Conservation (phyloP, 1,140 invertebrate genomes). For the Tetramorium alpestre region DNA sequence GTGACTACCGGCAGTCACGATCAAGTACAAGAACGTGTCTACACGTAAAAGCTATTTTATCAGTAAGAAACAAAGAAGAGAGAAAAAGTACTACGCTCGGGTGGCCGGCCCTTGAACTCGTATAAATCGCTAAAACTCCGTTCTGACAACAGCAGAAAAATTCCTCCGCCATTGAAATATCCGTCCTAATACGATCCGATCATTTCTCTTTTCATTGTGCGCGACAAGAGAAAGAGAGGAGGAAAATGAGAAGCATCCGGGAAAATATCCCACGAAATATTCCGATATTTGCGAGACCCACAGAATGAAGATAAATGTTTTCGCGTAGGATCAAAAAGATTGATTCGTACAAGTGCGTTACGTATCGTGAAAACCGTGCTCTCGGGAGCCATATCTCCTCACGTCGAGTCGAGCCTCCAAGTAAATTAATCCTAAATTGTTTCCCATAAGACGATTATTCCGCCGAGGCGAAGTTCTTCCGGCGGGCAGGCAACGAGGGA, state of each 20-base stretch:
- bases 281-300: not conserved
- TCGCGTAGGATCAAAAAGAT: not conserved
- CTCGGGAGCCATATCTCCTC: not conserved
- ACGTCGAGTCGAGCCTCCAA: not conserved
- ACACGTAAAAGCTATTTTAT: conserved; percentile 50
- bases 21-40: conserved; percentile 45
- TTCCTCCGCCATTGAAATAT: not conserved
- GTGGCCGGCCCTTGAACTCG: conserved; percentile 9
- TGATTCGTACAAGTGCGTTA: not conserved
- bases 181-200: conserved; percentile 33
- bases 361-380: not conserved
- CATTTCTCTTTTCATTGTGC: not conserved
- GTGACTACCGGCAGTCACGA: not conserved
- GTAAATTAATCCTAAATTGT: conserved; percentile 37
- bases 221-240: not conserved
- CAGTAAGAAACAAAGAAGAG: conserved; percentile 19
- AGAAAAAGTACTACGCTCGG: conserved; percentile 19
- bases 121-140: conserved; percentile 50
- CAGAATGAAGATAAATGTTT: not conserved
- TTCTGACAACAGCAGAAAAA: not conserved
- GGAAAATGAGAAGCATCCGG: not conserved
- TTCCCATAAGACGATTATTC: conserved; percentile 43
- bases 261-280: not conserved
- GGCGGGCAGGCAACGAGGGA: not conserved
- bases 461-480: conserved; percentile 26